A percentile compares a stretch with the other conserved stretches of the same genome.
Evolutionary conservation across 2,888 invertebrate genomes (phyloP).

Genomic region (Tanypteryx hageni): DNA sequence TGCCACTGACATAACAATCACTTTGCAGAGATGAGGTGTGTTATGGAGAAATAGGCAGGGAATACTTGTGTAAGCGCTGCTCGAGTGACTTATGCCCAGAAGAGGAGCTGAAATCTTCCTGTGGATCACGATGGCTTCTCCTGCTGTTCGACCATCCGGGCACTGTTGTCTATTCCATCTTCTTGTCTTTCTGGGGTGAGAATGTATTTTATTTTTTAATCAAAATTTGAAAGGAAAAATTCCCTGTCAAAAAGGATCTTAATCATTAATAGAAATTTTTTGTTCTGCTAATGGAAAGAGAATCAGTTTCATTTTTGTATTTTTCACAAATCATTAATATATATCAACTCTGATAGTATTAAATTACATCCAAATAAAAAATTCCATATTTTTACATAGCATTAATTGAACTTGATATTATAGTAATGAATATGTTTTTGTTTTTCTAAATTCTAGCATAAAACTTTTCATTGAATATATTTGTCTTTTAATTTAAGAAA

Average conservation of each 20-base stretch:
- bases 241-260: neutral
- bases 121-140: conserved; percentile 28
- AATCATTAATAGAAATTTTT: too few species aligned
- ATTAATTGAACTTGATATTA: too few species aligned
- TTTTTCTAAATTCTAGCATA: too few species aligned
- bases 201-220: neutral
- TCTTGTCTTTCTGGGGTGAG: conserved; percentile 98
- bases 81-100: conserved; percentile 8
- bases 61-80: conserved; percentile 4
- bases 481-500: too few species aligned
- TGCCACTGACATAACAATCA: neutral
- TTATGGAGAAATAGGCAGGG: neutral
- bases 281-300: too few species aligned
- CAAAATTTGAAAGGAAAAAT: neutral
- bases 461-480: too few species aligned
- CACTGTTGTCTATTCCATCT: conserved; percentile 95
- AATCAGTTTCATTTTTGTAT: too few species aligned
- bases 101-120: conserved; percentile 5
- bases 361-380: too few species aligned
- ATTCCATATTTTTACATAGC: too few species aligned
- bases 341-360: too few species aligned
- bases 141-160: conserved; percentile 95
- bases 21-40: conserved; percentile 31
- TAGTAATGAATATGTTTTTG: too few species aligned
- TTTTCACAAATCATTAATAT: too few species aligned